Evolutionary conservation across 2,888 invertebrate species (phyloP), one percentile per base, ranked within the genome.

Genomic region (Aplocera efformata): DNA sequence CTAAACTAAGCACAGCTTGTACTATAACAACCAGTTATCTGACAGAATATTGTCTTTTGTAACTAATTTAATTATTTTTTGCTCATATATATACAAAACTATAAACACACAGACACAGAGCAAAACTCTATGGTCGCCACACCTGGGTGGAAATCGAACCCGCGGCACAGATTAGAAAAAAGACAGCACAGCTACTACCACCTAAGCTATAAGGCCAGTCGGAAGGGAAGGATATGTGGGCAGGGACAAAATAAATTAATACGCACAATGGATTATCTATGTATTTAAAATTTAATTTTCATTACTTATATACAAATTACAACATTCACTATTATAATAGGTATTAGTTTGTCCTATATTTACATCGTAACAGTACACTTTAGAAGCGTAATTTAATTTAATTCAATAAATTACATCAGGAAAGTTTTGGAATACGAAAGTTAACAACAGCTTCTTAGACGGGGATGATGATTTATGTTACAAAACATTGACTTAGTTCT

Each of bases 281-380:
- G 85, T 88, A 88, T 88, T 85, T 88, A 85, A 88, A 88, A 86
- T 88, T 86, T 86, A 86, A 85, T 86, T 85, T 84, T 84, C 80
- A 74, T 85, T 86, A 88, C 86, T 84, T 88, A 88, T 88, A 88
- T 88, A 88, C 86, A 88, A 84, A 86, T 86, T 84, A 88, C 86
- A 88, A 88, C 86, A 88, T 88, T 88, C 69, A 88, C 85, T 88
- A 86, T 84, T 81, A 83, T 82, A 82, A 72, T 85, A 83, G 76
- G 73, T 80, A 83, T 83, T 81, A 85, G 84, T 84, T 79, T 72
- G 70, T 80, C 72, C 84, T 86, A 88, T 88, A 88, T 86, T 84
- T 88, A 88, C 86, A 88, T 72, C 72, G 78, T 83, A 77, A 75
- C 76, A 80, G 77, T 85, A 86, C 86, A 86, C 86, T 88, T 88